These are phyloP conservation scores for Leptodactylus fallax DNA, from an alignment of 2,797 vertebrate genomes.

Conservation along the genomic window DNA sequence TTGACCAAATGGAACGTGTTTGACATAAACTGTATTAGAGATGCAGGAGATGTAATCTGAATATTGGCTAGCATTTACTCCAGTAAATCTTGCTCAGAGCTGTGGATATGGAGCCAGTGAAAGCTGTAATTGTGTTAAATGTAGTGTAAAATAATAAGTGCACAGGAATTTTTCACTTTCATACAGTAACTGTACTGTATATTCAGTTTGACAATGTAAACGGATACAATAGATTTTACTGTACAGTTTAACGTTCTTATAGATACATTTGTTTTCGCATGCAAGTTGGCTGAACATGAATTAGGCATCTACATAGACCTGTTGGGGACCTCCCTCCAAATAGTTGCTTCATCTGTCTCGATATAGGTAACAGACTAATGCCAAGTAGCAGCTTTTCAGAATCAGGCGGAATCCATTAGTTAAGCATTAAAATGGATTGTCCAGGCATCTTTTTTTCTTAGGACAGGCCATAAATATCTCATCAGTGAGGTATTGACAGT, in stretches of 20 bases:
- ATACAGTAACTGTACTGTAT: constrained; percentile 4
- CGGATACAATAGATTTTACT: not conserved
- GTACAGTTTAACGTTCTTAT: not conserved
- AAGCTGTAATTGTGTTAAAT: constrained; percentile 61
- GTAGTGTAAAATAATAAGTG: constrained; percentile 58
- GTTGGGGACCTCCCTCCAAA: no score
- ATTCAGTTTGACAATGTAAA: not conserved
- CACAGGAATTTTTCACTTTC: constrained; percentile 21
- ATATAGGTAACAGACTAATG: no score
- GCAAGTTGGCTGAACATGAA: not conserved
- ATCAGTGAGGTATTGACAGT: no score
- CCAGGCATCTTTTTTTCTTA: no score
- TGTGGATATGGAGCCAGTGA: constrained; percentile 40
- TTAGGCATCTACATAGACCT: not conserved
- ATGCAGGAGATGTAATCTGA: constrained; percentile 36
- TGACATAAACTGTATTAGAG: constrained; percentile 33
- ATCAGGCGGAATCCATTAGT: no score
- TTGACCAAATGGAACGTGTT: constrained; percentile 36
- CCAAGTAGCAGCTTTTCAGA: no score
- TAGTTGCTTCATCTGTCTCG: no score
- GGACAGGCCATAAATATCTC: no score
- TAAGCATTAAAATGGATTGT: no score
- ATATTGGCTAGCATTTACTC: constrained; percentile 44
- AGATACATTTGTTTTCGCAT: not conserved
- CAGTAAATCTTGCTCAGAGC: constrained; percentile 56